Evolutionary conservation across 1,140 invertebrate genomes (phyloP).

Genomic region (Nasonia vitripennis): DNA sequence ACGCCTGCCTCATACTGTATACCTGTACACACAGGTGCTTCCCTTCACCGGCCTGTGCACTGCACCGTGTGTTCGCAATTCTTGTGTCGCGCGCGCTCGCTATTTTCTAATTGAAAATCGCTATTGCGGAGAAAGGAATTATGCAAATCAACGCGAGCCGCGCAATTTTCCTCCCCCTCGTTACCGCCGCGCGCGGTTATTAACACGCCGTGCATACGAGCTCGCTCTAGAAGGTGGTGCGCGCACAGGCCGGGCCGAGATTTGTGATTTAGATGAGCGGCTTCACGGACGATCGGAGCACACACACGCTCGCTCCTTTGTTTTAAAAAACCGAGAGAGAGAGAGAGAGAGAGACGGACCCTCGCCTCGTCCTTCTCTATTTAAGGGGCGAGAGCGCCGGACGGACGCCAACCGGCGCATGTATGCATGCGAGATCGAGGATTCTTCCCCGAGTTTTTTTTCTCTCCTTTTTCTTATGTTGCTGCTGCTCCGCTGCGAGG

Average conservation of each 20-base stretch:
- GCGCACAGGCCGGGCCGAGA: slow-evolving; percentile 63
- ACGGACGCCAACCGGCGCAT: slow-evolving; percentile 37
- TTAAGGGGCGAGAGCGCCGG: slow-evolving; percentile 27
- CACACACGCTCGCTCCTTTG: slow-evolving; percentile 62
- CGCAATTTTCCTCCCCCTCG: slow-evolving; percentile 31
- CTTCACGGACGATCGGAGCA: slow-evolving; percentile 55
- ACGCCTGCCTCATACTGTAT: not conserved
- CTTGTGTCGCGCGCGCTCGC: not conserved
- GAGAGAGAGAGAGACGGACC: slow-evolving; percentile 4
- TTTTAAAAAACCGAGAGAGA: slow-evolving; percentile 57
- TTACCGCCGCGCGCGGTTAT: slow-evolving; percentile 55
- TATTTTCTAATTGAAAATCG: not conserved
- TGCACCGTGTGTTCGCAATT: not conserved
- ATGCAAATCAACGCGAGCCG: not conserved
- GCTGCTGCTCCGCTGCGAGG: not conserved
- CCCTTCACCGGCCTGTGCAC: not conserved
- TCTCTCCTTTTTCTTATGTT: not conserved
- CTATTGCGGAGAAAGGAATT: not conserved
- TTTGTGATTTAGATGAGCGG: slow-evolving; percentile 75
- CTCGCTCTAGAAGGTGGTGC: slow-evolving; percentile 61
- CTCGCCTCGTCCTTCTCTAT: slow-evolving; percentile 20
- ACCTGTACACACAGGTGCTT: not conserved
- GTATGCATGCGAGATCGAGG: slow-evolving; percentile 32
- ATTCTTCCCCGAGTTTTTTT: slow-evolving; percentile 16
- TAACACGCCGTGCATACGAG: slow-evolving; percentile 56